Percentiles rank a stretch among this genome's conserved stretches.
Evolutionary conservation across 2,888 invertebrate genomes (phyloP).

Genomic region (Cryptus viduatorius): DNA sequence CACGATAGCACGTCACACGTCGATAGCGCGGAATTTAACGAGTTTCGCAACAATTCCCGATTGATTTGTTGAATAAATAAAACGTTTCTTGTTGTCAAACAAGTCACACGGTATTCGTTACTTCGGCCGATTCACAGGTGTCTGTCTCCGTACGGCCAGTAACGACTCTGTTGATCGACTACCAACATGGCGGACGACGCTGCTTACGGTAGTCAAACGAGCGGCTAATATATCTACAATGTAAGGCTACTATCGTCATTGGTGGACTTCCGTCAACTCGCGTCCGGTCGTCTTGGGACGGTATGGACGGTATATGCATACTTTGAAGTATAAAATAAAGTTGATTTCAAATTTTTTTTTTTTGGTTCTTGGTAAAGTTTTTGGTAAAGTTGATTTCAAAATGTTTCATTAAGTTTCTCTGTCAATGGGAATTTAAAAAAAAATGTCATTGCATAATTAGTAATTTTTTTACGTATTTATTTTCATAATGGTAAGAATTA

Average conservation of each 20-base stretch:
- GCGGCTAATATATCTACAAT: slow-evolving; percentile 16
- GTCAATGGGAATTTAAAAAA: too few species aligned
- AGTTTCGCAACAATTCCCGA: neutral
- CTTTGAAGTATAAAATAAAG: neutral
- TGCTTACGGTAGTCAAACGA: slow-evolving; percentile 55
- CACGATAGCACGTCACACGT: slow-evolving; percentile 8
- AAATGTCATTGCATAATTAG: too few species aligned
- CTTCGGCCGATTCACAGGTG: slow-evolving; percentile 62
- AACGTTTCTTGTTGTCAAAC: slow-evolving; percentile 65
- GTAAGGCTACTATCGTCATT: neutral
- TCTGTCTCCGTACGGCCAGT: slow-evolving; percentile 30
- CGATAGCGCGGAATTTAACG: slow-evolving; percentile 25
- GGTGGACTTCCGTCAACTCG: slow-evolving; percentile 18
- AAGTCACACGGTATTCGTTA: slow-evolving; percentile 37
- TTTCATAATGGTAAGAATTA: too few species aligned
- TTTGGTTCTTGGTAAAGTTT: too few species aligned
- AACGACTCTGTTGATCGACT: slow-evolving; percentile 54
- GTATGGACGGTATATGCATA: neutral
- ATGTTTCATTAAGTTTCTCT: too few species aligned
- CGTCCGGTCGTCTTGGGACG: neutral
- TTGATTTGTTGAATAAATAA: slow-evolving; percentile 2
- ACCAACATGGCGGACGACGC: slow-evolving; percentile 64
- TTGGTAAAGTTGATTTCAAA: neutral
- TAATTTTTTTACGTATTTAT: too few species aligned
- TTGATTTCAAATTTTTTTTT: neutral